Percentiles rank a stretch among this genome's conserved stretches.
phyloP scores from a whole-genome alignment of 1,140 invertebrate genomes.

The Drosophila kohkoa region DNA sequence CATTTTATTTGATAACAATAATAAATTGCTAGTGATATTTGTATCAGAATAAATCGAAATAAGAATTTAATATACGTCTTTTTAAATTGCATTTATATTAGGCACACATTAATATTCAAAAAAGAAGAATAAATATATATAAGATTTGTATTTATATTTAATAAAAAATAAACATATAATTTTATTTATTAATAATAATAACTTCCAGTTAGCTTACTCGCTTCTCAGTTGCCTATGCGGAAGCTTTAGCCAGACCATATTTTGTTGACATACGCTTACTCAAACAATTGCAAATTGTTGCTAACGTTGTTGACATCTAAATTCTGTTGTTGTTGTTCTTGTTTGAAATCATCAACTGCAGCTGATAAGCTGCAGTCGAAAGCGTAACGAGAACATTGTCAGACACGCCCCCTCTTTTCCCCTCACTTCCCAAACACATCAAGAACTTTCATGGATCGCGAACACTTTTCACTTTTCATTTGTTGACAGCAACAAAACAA shows the following conservation, averaged over 20 bases:
- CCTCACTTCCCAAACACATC: not conserved
- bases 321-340: slow-evolving; percentile 15
- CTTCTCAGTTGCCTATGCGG: not conserved
- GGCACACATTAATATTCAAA: too few species aligned
- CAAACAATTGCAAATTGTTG: slow-evolving; percentile 9
- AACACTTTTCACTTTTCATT: slow-evolving; percentile 66
- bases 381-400: slow-evolving; percentile 44
- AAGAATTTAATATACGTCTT: too few species aligned
- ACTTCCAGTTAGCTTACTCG: not conserved
- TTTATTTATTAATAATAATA: not conserved
- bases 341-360: slow-evolving; percentile 7
- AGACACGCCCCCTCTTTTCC: not conserved
- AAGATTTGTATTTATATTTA: too few species aligned
- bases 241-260: slow-evolving; percentile 6
- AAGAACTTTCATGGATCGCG: slow-evolving; percentile 43
- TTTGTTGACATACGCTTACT: slow-evolving; percentile 1
- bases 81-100: too few species aligned
- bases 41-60: too few species aligned
- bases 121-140: not conserved
- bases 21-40: too few species aligned
- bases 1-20: too few species aligned
- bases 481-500: slow-evolving; percentile 32
- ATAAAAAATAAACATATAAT: too few species aligned
- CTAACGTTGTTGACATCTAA: not conserved
- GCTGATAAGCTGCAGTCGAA: slow-evolving; percentile 29